These are phyloP conservation scores for Echinometra lucunter DNA, from an alignment of 53 echinoderm and acorn worm genomes.

Conservation along the genomic window DNA sequence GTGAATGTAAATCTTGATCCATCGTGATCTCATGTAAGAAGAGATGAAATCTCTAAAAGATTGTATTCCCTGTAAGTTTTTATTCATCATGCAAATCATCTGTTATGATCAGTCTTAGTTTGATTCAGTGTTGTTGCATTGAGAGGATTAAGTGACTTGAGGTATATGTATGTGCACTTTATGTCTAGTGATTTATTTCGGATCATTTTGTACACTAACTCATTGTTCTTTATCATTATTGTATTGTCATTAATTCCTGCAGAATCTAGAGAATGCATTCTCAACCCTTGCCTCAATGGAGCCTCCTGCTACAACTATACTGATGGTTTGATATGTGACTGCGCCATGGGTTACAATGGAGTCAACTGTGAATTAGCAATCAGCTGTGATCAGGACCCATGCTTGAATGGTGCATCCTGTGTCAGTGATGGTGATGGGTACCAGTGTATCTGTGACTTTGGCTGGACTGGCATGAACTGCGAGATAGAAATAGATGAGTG, in stretches of 20 bases:
- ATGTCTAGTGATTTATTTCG: not conserved
- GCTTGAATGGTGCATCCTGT: slow-evolving; percentile 81
- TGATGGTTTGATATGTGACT: slow-evolving; percentile 55
- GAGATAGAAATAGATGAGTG: slow-evolving; percentile 32
- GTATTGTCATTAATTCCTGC: slow-evolving; percentile 19
- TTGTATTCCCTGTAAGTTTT: not conserved
- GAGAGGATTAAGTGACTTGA: not conserved
- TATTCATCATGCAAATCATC: not conserved
- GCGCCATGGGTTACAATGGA: slow-evolving; percentile 67
- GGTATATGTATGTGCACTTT: not conserved
- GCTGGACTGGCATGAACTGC: slow-evolving; percentile 53
- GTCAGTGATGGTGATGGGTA: not conserved
- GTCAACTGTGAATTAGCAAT: slow-evolving; percentile 61
- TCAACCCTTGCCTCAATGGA: slow-evolving; percentile 73
- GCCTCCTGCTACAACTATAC: slow-evolving; percentile 69
- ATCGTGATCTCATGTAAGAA: not conserved
- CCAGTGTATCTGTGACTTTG: slow-evolving; percentile 47
- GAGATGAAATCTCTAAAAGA: not conserved
- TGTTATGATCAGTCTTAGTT: not conserved
- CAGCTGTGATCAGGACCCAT: slow-evolving; percentile 77
- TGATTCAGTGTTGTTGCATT: not conserved
- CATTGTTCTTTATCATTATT: not conserved
- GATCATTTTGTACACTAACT: not conserved
- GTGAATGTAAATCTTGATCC: not conserved
- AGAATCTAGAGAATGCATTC: slow-evolving; percentile 66